Base-by-base conservation (phyloP, 30 jellyfish, hydroid and myxozoan genomes). In the Cassiopea xamachana region DNA sequence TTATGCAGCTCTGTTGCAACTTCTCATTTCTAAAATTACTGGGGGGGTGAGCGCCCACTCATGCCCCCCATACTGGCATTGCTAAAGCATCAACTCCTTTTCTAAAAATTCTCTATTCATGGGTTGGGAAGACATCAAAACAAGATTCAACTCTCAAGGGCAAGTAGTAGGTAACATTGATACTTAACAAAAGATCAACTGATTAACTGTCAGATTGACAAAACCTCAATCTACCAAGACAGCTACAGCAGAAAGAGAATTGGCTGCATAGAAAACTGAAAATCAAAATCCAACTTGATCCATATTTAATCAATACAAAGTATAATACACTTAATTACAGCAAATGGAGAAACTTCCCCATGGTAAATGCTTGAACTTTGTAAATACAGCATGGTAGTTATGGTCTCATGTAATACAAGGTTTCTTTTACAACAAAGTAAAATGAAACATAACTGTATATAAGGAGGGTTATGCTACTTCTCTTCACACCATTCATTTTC, bases 401-500 rank as follows among this genome's bases (percentile, higher is more conserved):
- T 27, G 39, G 39, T 27, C 39, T 27, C 39, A 27, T 27, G 39
- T 27, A 27, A 10, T 55, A 10, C 10, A 6, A 55, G 64, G 7
- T 55, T 55, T 55, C 64, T 10, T 55, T 55, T 55, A 55, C 64
- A 55, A 10, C 64, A 3, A 55, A 6, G 12, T 3, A 55, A 10
- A 55, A 55, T 10, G 12, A 55, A 6, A 55, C 10, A 10, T 6
- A 55, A 3, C 7, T 55, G 7, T 3, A 55, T 10, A 55, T 3
- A 55, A 64, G 39, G 6, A 7, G 74, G 8, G 39, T 27, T 13
- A 5, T 17, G 2, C 74, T 64, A 64, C 15, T 64, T 64, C 19
- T 64, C 74, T 64, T 64, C 74, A 64, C 99, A 96, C 99, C 99
- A 96, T 87, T 92, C 98, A 69, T 92, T 96, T 70, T 96, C 99